Evolutionary conservation across 2,888 invertebrate species (phyloP), one percentile per base, ranked within the genome.

Genomic region (Pristionchus mayeri): DNA sequence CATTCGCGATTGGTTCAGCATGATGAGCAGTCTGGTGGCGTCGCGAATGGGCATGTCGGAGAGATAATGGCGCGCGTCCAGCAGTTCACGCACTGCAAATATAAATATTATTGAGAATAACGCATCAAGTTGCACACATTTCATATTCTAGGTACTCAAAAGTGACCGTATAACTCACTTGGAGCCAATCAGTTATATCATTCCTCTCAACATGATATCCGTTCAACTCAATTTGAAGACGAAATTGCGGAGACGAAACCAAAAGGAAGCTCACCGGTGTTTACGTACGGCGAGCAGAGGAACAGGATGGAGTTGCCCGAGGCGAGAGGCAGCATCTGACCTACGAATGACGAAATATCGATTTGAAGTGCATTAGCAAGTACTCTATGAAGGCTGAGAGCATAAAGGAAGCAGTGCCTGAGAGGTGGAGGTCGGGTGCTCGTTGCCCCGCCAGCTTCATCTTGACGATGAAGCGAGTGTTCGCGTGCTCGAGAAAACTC

Each of bases 41-140:
- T 86, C 86, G 60, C 86, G 79, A 27, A 84, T 34, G 21, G 86
- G 86, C 21, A 86, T 85, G 50, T 86, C 85, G 40, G 67, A n/a
- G 21, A 86, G 78, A 34, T 79, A 60, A 71, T 86, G 67, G 9
- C 30, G 27, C 21, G 30, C 4, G 16, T 86, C 79, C 18, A 84
- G 34, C n/a, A 86, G 80, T 44, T 85, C 79, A 27, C 81, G 60
- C 27, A 86, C 60, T n/a, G 81, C 54, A 11, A 40, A n/a, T n/a
- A n/a, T n/a, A n/a, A n/a, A n/a, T n/a, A n/a, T n/a, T n/a, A n/a
- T n/a, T n/a, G n/a, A n/a, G n/a, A n/a, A n/a, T n/a, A n/a, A n/a
- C n/a, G n/a, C n/a, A n/a, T n/a, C n/a, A n/a, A n/a, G n/a, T n/a
- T n/a, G n/a, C n/a, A n/a, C n/a, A n/a, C n/a, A n/a, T n/a, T n/a